phyloP scores from a whole-genome alignment of 2,113 vertebrate species.

The Pollachius pollachius region DNA sequence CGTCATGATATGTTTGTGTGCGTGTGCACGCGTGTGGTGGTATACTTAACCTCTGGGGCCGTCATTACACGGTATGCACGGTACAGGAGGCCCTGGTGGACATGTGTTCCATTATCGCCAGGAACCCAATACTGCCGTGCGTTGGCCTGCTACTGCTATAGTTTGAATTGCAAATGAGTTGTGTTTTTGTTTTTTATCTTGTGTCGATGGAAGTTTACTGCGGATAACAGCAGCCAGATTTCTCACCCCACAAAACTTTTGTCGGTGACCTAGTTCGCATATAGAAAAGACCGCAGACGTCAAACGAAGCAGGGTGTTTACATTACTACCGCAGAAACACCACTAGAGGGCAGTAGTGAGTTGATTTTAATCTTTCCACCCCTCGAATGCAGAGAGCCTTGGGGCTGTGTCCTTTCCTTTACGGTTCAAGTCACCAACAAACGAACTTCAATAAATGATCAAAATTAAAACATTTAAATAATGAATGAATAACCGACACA shows the following conservation, averaged over 20 bases:
- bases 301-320: neutral
- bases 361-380: slow-evolving; percentile 5
- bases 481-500: too few species aligned
- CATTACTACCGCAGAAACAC: slow-evolving; percentile 9
- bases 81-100: slow-evolving; percentile 5
- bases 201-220: neutral
- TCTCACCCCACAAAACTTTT: neutral
- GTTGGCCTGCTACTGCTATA: neutral
- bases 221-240: neutral
- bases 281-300: too few species aligned
- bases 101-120: slow-evolving; percentile 25
- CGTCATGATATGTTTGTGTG: neutral
- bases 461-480: too few species aligned
- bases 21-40: neutral
- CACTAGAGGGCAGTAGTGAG: slow-evolving; percentile 54
- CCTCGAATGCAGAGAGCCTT: neutral
- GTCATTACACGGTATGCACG: neutral
- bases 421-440: too few species aligned
- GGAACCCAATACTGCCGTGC: slow-evolving; percentile 15
- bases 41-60: slow-evolving; percentile 35
- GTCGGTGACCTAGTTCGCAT: too few species aligned
- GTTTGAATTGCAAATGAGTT: slow-evolving; percentile 1
- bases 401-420: neutral
- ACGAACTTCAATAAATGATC: too few species aligned
- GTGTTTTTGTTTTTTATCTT: neutral